Evolutionary conservation across 2,888 invertebrate species (phyloP).

Genomic region (Pecten maximus): DNA sequence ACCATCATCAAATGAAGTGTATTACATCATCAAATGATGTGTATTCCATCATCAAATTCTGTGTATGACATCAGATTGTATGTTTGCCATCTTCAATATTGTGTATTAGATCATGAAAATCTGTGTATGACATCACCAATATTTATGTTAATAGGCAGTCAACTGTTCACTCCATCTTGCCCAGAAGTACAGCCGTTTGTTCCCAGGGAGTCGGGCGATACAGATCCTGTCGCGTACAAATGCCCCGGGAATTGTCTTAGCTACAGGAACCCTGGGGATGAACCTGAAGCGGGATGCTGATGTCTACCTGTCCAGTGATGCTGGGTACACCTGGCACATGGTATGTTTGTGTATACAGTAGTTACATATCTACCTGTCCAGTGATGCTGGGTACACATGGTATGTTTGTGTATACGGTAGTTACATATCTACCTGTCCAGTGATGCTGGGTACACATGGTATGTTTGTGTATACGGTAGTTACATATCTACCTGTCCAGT

Average conservation of each 20-base stretch:
- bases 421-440: no score
- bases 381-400: no score
- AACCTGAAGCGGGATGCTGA: conserved; percentile 66
- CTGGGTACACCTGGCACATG: conserved; percentile 91
- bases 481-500: no score
- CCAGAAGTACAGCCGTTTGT: conserved; percentile 92
- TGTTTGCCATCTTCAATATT: no score
- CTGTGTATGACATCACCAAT: not conserved
- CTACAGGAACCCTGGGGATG: conserved; percentile 87
- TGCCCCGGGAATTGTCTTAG: conserved; percentile 94
- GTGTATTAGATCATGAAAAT: not conserved
- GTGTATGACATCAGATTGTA: not conserved
- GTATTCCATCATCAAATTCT: not conserved
- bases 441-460: no score
- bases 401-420: no score
- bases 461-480: no score
- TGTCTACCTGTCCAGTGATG: conserved; percentile 91
- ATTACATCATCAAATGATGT: not conserved
- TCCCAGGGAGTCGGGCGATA: conserved; percentile 90
- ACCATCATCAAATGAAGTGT: not conserved
- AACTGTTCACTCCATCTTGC: conserved; percentile 92
- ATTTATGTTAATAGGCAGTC: conserved; percentile 63
- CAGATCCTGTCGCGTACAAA: conserved; percentile 93
- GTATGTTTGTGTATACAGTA: conserved; percentile 82
- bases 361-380: no score